Evolutionary conservation across 2,888 invertebrate species (phyloP).

Genomic region (Patella depressa): DNA sequence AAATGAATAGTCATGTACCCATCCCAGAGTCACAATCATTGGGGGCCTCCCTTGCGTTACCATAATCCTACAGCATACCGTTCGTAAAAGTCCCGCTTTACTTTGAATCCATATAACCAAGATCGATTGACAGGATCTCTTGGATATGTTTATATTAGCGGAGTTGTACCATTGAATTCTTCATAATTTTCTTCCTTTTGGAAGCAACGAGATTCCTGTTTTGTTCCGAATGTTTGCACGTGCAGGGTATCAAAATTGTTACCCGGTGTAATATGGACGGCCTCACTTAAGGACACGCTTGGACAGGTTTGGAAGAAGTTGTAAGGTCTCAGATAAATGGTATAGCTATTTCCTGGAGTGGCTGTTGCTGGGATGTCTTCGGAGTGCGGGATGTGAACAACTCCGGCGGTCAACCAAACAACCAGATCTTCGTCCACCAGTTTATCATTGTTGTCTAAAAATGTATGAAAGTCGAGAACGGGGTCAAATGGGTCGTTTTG

Average conservation of each 20-base stretch:
- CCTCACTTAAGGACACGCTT: conserved; percentile 53
- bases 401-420: conserved; percentile 63
- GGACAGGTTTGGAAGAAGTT: conserved; percentile 65
- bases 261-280: conserved; percentile 45
- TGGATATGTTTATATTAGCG: neutral
- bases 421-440: conserved; percentile 63
- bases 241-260: conserved; percentile 27
- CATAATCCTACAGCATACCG: no score
- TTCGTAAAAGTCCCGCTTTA: no score
- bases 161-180: conserved; percentile 25
- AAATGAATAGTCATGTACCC: no score
- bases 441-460: conserved; percentile 59
- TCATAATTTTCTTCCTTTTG: conserved; percentile 30
- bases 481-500: conserved; percentile 62
- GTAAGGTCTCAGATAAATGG: conserved; percentile 56
- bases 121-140: no score
- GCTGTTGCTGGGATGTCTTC: conserved; percentile 64
- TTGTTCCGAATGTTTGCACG: conserved; percentile 46
- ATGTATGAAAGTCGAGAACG: conserved; percentile 56
- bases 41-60: no score
- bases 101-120: no score
- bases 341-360: conserved; percentile 50
- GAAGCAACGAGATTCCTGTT: conserved; percentile 27
- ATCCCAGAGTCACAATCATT: no score
- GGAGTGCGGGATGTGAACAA: conserved; percentile 60